Evolutionary conservation across 2,113 vertebrate genomes (phyloP).

Genomic region (Pangasianodon hypophthalmus): DNA sequence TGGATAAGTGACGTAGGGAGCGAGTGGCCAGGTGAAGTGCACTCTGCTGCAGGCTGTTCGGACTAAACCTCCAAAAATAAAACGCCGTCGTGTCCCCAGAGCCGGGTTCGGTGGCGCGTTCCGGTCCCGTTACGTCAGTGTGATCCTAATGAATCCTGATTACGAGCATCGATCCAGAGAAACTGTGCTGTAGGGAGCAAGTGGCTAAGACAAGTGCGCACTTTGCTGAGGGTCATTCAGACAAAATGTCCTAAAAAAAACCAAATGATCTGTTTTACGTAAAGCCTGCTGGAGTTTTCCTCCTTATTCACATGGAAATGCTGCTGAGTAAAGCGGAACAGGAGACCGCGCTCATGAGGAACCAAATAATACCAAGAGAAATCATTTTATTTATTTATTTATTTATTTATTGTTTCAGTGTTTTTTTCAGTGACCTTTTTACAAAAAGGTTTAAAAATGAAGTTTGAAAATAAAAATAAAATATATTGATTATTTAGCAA

Average conservation of each 20-base stretch:
- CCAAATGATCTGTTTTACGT: background rate
- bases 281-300: background rate
- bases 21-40: background rate
- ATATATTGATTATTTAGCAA: background rate
- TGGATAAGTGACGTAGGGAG: background rate
- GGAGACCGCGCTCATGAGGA: background rate
- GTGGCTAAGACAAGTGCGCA: background rate
- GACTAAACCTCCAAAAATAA: background rate
- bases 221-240: background rate
- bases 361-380: background rate
- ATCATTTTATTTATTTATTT: background rate
- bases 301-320: background rate
- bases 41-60: background rate
- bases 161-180: background rate
- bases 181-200: background rate
- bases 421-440: background rate
- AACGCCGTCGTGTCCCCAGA: background rate
- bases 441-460: background rate
- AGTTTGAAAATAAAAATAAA: background rate
- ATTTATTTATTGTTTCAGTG: background rate
- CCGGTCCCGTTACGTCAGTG: background rate
- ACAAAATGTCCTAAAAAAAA: background rate
- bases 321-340: background rate
- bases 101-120: background rate
- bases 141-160: constrained; percentile 8